Evolutionary conservation across 2,797 vertebrate genomes (phyloP), one percentile per base, ranked within the genome.

Genomic region (Rhinophrynus dorsalis): DNA sequence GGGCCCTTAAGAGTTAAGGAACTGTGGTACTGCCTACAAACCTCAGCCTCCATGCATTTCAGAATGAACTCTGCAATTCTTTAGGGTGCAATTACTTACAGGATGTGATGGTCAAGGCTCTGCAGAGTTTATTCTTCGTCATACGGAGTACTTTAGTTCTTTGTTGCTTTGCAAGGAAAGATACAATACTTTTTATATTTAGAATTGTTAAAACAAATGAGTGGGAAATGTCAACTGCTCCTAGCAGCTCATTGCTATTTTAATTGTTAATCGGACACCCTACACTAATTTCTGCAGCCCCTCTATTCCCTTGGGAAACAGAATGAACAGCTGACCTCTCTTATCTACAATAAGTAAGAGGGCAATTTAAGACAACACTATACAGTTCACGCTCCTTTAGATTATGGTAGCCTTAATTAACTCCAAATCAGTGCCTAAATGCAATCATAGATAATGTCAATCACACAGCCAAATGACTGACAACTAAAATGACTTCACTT

Each of bases 11-110:
- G n/a, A n/a, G n/a, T n/a, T n/a, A 68, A 68, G 59, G 66, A 59
- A 59, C 40, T 59, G 44, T 50, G 24, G 33, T 6, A 33, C 45
- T 59, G 55, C 66, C 55, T 59, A 68, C 55, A 59, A 68, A 59
- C 45, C 44, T 24, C 9, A 18, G 30, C 35, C 45, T 51, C 59
- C 55, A 52, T 59, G 44, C 32, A 60, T 55, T 56, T 56, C 2
- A 76, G 4, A 30, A 4, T 30, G 4, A 30, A 30, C 29, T 68
- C 30, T 78, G 74, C 72, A 76, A 26, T 42, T 47, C 69, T 79
- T 79, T 17, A 30, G 74, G 65, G 54, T 29, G 15, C 23, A 27
- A 27, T 51, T 27, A 12, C 10, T 6, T 7, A 2, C 51, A 58
- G 68, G 33, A 65, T 64, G 35, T 51, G 35, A 66, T 42, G 33